Conservation (phyloP, 1,140 invertebrate genomes). For the Anadara kagoshimensis region DNA sequence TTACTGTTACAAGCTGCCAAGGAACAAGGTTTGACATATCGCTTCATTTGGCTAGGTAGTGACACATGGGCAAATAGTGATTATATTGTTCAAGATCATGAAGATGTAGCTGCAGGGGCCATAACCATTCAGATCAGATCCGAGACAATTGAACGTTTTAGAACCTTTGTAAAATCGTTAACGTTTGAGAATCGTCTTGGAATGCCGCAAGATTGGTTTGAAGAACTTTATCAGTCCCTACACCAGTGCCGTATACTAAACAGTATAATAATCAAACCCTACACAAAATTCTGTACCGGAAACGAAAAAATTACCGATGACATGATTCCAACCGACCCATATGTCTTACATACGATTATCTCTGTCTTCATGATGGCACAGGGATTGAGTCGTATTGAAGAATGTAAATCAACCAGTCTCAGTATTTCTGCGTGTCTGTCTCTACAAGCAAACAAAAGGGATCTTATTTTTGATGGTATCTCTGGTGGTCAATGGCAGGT, state of each 20-base stretch:
- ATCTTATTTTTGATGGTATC: constrained; percentile 64
- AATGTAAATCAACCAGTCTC: constrained; percentile 56
- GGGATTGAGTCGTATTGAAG: constrained; percentile 68
- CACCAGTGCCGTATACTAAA: constrained; percentile 78
- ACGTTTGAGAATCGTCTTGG: constrained; percentile 59
- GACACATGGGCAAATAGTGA: constrained; percentile 86
- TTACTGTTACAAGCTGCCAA: constrained; percentile 76
- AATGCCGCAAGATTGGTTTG: constrained; percentile 81
- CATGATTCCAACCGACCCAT: constrained; percentile 67
- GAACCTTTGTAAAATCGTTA: constrained; percentile 62
- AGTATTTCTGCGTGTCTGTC: constrained; percentile 60
- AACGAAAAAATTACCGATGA: constrained; percentile 60
- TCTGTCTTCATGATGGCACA: constrained; percentile 72
- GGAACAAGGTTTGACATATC: constrained; percentile 69
- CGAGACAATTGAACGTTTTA: constrained; percentile 75
- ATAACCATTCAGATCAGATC: constrained; percentile 82
- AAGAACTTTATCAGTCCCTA: constrained; percentile 85
- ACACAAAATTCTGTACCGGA: constrained; percentile 57
- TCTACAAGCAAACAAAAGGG: constrained; percentile 44
- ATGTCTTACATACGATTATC: constrained; percentile 73
- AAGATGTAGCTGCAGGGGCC: constrained; percentile 83
- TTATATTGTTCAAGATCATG: constrained; percentile 80
- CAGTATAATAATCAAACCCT: constrained; percentile 50
- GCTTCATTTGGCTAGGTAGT: constrained; percentile 84
- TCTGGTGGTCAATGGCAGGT: constrained; percentile 65